A percentile compares a stretch with the other conserved stretches of the same genome.
These are phyloP conservation scores for Struthidea cinerea DNA, from an alignment of 2,113 vertebrate species.

Conservation along the genomic window DNA sequence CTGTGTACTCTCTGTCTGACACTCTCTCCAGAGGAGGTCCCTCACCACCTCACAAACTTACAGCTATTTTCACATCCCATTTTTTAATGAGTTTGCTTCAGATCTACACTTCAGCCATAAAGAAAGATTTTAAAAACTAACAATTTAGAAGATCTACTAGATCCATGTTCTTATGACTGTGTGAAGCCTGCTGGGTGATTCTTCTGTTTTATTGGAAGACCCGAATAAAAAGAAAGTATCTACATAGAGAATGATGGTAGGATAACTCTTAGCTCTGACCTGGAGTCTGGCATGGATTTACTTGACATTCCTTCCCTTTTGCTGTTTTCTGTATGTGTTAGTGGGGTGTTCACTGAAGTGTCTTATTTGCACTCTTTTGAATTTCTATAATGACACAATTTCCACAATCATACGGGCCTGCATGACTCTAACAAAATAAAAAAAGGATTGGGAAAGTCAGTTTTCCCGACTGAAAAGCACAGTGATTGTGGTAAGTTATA, in stretches of 20 bases:
- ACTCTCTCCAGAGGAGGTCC: background rate
- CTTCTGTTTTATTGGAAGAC: background rate
- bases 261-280: background rate
- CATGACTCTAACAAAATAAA: background rate
- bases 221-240: background rate
- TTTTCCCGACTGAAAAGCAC: background rate
- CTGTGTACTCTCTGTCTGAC: background rate
- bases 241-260: background rate
- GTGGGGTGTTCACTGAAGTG: accelerated
- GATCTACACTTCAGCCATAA: background rate
- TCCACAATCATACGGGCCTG: background rate
- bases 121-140: background rate
- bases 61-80: background rate
- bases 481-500: background rate
- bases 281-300: background rate
- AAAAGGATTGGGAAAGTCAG: background rate
- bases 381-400: background rate
- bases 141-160: background rate
- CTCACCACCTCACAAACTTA: background rate
- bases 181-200: background rate
- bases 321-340: background rate
- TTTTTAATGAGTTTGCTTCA: background rate
- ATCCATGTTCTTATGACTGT: background rate
- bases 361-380: background rate
- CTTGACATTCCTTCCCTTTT: background rate